Conservation (phyloP, 2,888 invertebrate genomes). For the Xestia c-nigrum region DNA sequence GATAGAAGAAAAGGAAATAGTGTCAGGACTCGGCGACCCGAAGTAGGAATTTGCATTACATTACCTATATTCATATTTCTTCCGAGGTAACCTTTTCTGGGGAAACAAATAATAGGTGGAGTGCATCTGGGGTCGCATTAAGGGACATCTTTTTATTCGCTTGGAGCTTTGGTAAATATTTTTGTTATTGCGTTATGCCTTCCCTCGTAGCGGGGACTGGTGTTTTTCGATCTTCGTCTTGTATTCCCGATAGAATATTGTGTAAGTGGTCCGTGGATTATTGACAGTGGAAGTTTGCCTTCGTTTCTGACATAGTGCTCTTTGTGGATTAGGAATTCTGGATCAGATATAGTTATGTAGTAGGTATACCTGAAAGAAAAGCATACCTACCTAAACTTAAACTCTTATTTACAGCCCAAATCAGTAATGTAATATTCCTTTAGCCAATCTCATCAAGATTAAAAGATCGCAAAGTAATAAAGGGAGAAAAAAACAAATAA, state of each 20-base stretch:
- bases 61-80: conserved; percentile 82
- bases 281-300: conserved; percentile 73
- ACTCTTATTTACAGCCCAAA: conserved; percentile 16
- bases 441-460: conserved; percentile 45
- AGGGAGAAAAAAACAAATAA: conserved; percentile 62
- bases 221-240: conserved; percentile 75
- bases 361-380: background rate
- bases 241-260: conserved; percentile 78
- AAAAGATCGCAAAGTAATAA: conserved; percentile 64
- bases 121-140: conserved; percentile 88
- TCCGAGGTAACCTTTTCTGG: conserved; percentile 81
- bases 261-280: conserved; percentile 80
- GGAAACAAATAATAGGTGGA: conserved; percentile 88
- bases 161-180: conserved; percentile 88
- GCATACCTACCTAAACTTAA: background rate
- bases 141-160: conserved; percentile 89
- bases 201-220: conserved; percentile 68
- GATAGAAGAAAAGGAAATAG: conserved; percentile 81
- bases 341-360: background rate
- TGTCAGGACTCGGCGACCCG: conserved; percentile 75
- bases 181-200: conserved; percentile 86
- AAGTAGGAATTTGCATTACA: conserved; percentile 85
- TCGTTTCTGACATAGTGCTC: conserved; percentile 63
- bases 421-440: conserved; percentile 47
- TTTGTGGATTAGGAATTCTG: conserved; percentile 54